Base-by-base conservation (phyloP, 2,797 vertebrate species). In the Pseudocheirus occidentalis region DNA sequence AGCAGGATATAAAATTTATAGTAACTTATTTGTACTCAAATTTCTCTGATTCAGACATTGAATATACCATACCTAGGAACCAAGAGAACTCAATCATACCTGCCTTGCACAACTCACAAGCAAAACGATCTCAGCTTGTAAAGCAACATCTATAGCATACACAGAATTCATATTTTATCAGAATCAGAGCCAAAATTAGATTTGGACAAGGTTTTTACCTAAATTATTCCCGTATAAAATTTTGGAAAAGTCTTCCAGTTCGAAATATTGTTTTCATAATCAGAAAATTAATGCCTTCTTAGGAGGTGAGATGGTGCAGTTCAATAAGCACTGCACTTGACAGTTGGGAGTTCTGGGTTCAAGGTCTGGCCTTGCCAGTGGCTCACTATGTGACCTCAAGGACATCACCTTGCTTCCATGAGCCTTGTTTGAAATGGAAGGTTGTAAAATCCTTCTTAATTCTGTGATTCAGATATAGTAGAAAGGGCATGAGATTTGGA, bases 121-220 rank as follows among this genome's bases (percentile, higher is more conserved):
- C 21, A 87, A 87, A 87, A 46, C 27, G 40, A 9, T 50, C 40
- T 81, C 40, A 50, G 18, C 40, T 87, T 87, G n/a, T 40, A 81
- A 81, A 87, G 6, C 40, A 87, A 87, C 9, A 46, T 21, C 10
- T 94, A 0, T 55, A 93, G 27, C 53, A 56, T 94, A 90, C 31
- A 58, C 94, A 93, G 92, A 93, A 27, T 93, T 93, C 40, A 93
- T 46, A 91, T 91, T 93, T 95, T 50, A 87, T 87, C 81, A 89
- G 62, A 92, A 90, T 91, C 24, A 91, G 91, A 97, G 95, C 27
- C 94, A 5, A 95, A 94, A 90, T 90, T 46, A 10, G 94, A 27
- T 53, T 58, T 91, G 89, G 40, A 94, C 89, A 94, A 97, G 7
- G 14, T 91, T 4, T 31, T 93, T 40, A 73, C 46, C 0, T 93